phyloP scores from a whole-genome alignment of 2,888 invertebrate species.

The Anodontia alba region DNA sequence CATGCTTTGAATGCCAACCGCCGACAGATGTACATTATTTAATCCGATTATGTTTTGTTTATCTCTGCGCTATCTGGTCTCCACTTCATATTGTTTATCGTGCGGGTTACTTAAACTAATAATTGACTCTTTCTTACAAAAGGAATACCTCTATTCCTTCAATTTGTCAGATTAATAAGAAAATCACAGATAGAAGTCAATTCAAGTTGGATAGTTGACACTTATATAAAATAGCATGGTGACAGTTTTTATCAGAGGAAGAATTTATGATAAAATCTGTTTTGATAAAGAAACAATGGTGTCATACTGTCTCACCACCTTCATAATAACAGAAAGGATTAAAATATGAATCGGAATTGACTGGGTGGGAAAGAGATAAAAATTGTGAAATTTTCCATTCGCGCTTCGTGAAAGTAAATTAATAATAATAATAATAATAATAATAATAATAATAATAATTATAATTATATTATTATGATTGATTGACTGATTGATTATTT shows the following conservation, averaged over 20 bases:
- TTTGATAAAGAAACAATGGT: conserved; percentile 9
- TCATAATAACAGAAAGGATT: neutral
- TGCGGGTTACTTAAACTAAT: neutral
- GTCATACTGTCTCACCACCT: neutral
- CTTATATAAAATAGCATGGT: neutral
- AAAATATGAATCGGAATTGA: neutral
- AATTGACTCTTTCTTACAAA: conserved; percentile 1
- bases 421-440: too few species aligned
- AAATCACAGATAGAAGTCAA: neutral
- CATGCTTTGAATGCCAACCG: neutral
- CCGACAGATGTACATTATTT: neutral
- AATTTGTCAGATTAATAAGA: conserved; percentile 7
- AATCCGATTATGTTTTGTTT: conserved; percentile 1
- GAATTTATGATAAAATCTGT: neutral
- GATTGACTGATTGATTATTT: too few species aligned
- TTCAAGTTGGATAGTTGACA: neutral
- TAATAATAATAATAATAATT: too few species aligned
- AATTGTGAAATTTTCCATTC: neutral
- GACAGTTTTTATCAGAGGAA: neutral
- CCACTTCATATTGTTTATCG: conserved; percentile 8
- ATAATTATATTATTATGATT: too few species aligned
- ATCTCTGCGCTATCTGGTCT: neutral
- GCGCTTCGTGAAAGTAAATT: too few species aligned
- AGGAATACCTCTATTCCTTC: conserved; percentile 9
- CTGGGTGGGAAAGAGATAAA: neutral